These are phyloP conservation scores for Megastigmus dorsalis DNA, from an alignment of 2,888 invertebrate genomes.

Conservation along the genomic window DNA sequence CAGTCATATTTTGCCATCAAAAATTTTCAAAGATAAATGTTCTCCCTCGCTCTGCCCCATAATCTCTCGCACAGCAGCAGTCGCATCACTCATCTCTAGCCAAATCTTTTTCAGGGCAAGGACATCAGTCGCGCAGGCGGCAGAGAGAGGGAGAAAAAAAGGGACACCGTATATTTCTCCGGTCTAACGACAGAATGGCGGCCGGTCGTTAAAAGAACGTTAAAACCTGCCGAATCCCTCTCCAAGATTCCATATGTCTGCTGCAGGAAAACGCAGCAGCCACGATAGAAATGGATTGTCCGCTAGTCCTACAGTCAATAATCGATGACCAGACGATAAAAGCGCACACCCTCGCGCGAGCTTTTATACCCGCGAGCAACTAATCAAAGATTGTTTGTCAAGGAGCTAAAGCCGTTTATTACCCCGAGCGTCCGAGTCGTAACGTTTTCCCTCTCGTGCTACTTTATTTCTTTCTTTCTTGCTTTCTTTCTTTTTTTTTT, in stretches of 20 bases:
- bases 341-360: too few relatives aligned
- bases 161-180: slow-evolving; percentile 59
- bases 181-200: slow-evolving; percentile 56
- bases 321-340: too few relatives aligned
- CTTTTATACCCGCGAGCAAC: too few relatives aligned
- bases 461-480: too few relatives aligned
- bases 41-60: neutral
- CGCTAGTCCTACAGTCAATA: too few relatives aligned
- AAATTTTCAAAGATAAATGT: slow-evolving; percentile 34
- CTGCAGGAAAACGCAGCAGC: too few relatives aligned
- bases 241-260: slow-evolving; percentile 20
- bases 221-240: slow-evolving; percentile 50
- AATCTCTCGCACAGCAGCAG: neutral
- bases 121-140: neutral
- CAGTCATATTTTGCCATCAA: slow-evolving; percentile 17
- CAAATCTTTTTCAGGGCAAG: slow-evolving; percentile 33
- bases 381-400: too few relatives aligned
- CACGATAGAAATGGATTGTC: too few relatives aligned
- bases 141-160: slow-evolving; percentile 3
- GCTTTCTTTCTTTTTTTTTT: too few relatives aligned
- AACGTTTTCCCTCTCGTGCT: too few relatives aligned
- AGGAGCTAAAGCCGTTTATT: too few relatives aligned
- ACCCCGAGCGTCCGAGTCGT: too few relatives aligned
- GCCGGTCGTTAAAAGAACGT: slow-evolving; percentile 60
- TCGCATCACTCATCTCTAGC: slow-evolving; percentile 13